Evolutionary conservation across 2,113 vertebrate species (phyloP).

Genomic region (Abramis brama): DNA sequence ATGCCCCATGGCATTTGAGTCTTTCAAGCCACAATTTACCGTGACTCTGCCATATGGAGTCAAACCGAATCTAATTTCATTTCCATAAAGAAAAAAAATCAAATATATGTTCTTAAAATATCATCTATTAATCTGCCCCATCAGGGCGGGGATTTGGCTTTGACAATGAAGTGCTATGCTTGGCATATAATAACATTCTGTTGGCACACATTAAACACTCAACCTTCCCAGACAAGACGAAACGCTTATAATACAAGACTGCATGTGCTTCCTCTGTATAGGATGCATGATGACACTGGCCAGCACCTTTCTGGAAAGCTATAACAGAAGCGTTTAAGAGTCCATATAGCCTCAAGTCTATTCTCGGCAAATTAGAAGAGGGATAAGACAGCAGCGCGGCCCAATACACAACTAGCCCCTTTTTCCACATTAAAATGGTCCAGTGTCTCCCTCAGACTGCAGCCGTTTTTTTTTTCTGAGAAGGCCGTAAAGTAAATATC

Average conservation of each 20-base stretch:
- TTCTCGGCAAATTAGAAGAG: conserved; percentile 49
- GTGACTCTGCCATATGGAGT: conserved; percentile 28
- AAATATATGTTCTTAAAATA: conserved; percentile 26
- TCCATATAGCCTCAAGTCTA: conserved; percentile 55
- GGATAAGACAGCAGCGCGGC: conserved; percentile 50
- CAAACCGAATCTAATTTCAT: conserved; percentile 43
- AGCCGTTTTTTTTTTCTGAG: conserved; percentile 63
- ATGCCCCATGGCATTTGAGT: conserved; percentile 28
- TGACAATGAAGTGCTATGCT: conserved; percentile 29
- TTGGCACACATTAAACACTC: conserved; percentile 3
- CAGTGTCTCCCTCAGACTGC: conserved; percentile 70
- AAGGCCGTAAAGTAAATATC: conserved; percentile 79
- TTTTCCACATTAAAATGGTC: conserved; percentile 62
- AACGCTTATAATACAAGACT: conserved; percentile 23
- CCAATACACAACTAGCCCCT: conserved; percentile 53
- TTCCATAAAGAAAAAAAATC: conserved; percentile 15
- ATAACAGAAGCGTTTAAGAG: conserved; percentile 54
- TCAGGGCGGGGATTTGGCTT: conserved; percentile 22
- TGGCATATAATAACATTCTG: conserved; percentile 30
- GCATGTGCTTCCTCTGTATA: background rate
- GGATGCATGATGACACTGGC: conserved; percentile 24
- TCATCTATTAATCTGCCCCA: conserved; percentile 32
- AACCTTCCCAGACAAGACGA: conserved; percentile 8
- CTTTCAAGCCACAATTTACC: conserved; percentile 41
- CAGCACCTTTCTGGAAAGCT: conserved; percentile 36